These are phyloP conservation scores for Porites lutea DNA, from an alignment of 64 coral and sea anemone genomes.

Conservation along the genomic window DNA sequence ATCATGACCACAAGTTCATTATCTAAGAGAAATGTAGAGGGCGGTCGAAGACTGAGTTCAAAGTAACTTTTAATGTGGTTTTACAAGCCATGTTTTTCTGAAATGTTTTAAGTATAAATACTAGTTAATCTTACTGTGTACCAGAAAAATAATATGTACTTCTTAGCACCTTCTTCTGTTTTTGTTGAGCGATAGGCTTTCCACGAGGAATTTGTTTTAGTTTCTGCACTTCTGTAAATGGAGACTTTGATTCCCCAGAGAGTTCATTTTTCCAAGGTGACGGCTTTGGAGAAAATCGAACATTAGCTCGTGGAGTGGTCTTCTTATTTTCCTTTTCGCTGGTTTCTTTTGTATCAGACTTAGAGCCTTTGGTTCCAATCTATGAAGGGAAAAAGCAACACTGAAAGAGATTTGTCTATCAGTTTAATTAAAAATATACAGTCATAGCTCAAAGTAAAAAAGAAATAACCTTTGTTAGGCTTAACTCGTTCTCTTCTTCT, in stretches of 20 bases:
- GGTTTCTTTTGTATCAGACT: neutral
- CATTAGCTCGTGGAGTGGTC: conserved; percentile 68
- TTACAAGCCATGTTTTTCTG: too few relatives aligned
- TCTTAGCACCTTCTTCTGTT: conserved; percentile 80
- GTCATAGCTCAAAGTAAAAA: neutral
- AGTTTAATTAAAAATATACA: neutral
- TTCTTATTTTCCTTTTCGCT: conserved; percentile 45
- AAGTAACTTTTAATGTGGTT: too few relatives aligned
- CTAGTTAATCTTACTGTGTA: neutral
- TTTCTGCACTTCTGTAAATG: conserved; percentile 23
- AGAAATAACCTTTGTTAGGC: neutral
- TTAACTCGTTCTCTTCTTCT: conserved; percentile 71
- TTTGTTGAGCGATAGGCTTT: conserved; percentile 64
- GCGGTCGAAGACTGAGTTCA: too few relatives aligned
- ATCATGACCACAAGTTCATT: too few relatives aligned
- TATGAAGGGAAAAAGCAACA: neutral
- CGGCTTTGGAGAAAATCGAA: conserved; percentile 90
- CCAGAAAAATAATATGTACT: neutral
- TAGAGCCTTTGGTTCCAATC: neutral
- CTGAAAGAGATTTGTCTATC: too few relatives aligned
- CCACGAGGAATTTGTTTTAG: conserved; percentile 83
- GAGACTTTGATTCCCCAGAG: neutral
- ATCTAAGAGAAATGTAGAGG: too few relatives aligned
- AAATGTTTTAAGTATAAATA: too few relatives aligned
- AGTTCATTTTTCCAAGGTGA: conserved; percentile 62